Evolutionary conservation across 2,888 invertebrate species (phyloP), one percentile per base, ranked within the genome.

Genomic region (Herminia tarsipennalis): DNA sequence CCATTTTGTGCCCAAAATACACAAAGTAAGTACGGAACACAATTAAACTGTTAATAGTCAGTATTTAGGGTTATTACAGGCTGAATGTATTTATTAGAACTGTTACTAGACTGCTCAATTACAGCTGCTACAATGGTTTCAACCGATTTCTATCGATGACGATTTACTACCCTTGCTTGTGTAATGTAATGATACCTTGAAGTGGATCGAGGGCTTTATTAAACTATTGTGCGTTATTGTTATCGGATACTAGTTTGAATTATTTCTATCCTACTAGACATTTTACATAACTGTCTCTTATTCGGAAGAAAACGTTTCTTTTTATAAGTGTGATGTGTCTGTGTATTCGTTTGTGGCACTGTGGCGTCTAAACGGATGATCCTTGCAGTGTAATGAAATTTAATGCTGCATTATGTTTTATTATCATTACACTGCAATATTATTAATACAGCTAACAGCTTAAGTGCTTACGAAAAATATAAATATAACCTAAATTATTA

Each of bases 121-220:
- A 62, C 33, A 40, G 40, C 37, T 24, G 33, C 12, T 39, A 33
- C 39, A 38, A 30, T 45, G 53, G 65, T 62, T 36, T 48, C 50
- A 41, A 46, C 22, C 49, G 68, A 68, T 68, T 56, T 51, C 53
- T 67, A 69, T 67, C 69, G 45, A 60, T 55, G 63, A 48, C 69
- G 46, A 69, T 69, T 69, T 65, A 69, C 45, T 50, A 55, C 52
- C 48, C 44, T 30, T 41, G 29, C 21, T 33, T 41, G 35, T 43
- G 44, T 67, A 58, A 66, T 43, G 44, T 67, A 58, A 66, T 68
- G 66, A 66, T 40, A 39, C 50, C 30, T 49, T 25, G 41, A 28
- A 22, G 29, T 51, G 46, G 43, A 49, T 42, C 22, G 22, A 47
- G 30, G 44, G 37, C 9, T 50, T 63, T 59, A 63, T 63, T 50